Conservation (phyloP, 2,888 invertebrate genomes). For the Nomada flava region DNA sequence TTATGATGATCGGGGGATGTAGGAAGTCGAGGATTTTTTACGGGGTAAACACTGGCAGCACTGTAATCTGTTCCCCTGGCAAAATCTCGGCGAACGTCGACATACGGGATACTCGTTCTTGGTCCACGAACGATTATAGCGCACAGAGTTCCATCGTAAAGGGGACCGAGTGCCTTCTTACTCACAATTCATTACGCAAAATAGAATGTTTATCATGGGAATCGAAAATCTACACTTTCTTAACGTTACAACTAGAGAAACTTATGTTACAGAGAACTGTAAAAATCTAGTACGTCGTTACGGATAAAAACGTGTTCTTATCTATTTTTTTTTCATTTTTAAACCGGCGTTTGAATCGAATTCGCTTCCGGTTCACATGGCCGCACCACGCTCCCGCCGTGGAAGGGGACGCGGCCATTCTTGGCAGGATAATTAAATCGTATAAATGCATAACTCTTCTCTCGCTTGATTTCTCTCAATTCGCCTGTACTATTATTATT, state of each 20-base stretch:
- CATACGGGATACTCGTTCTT: conserved; percentile 78
- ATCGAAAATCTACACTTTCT: conserved; percentile 75
- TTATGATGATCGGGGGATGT: too few relatives aligned
- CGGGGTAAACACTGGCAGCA: conserved; percentile 35
- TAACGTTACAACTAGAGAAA: conserved; percentile 72
- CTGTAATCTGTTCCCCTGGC: conserved; percentile 79
- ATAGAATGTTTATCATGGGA: conserved; percentile 72
- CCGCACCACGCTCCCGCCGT: neutral
- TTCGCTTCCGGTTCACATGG: neutral
- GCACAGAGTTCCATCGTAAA: conserved; percentile 83
- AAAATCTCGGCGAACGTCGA: conserved; percentile 81
- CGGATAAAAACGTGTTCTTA: conserved; percentile 49
- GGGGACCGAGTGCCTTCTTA: conserved; percentile 84
- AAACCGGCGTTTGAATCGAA: neutral
- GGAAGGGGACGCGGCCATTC: neutral
- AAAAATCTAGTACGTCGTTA: conserved; percentile 52
- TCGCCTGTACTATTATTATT: neutral
- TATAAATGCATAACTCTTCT: conserved; percentile 37
- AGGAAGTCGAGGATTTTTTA: neutral
- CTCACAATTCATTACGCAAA: conserved; percentile 68
- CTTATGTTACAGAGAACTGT: conserved; percentile 78
- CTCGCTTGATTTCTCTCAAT: conserved; percentile 4
- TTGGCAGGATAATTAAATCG: conserved; percentile 28
- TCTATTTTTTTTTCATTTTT: conserved; percentile 16
- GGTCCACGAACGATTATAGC: conserved; percentile 75